Base-by-base conservation (phyloP, 2,797 vertebrate species). In the Cryptoblepharus egeriae region DNA sequence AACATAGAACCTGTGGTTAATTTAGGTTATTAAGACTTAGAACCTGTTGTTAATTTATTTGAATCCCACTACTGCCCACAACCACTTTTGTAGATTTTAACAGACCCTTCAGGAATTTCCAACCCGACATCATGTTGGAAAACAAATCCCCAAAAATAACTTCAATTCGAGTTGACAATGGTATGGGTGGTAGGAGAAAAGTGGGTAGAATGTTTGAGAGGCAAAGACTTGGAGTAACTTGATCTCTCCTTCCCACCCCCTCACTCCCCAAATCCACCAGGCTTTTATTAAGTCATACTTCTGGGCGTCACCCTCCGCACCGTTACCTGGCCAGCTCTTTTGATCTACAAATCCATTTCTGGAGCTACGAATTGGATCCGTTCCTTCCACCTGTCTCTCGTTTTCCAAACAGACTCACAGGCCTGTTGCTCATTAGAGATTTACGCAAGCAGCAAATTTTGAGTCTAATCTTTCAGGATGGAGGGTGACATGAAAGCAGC, bases 401-500 rank as follows among this genome's bases (percentile, higher is more conserved):
- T 28, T 68, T 68, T 78, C 13, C 55, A 57, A n/a, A 35, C 60
- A 76, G 3, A 8, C 32, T 37, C n/a, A 37, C 60, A 75, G 55
- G 60, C 11, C 77, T 69, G 16, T 68, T 79, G 68, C 57, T 72
- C n/a, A 55, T 42, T 0, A 63, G 39, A 10, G 10, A 58, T 87
- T 69, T 73, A 65, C 7, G 75, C 18, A 67, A 45, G 35, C 35
- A 67, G 16, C 78, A 65, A 0, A 68, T 64, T n/a, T 74, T 79
- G 45, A 42, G n/a, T 32, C 15, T 72, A 30, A 89, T 88, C 85
- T 74, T 85, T 80, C 81, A 82, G 67, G 85, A 3, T 77, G 45
- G 85, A 74, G 61, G 80, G 39, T 76, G 4, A 79, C 16, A 77
- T 61, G 79, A 91, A 87, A 85, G 83, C 69, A 89, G 11, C 64